Percentiles rank a stretch among this genome's conserved stretches.
Conservation (phyloP, 2,113 vertebrate genomes). For the Phodopus roborovskii region DNA sequence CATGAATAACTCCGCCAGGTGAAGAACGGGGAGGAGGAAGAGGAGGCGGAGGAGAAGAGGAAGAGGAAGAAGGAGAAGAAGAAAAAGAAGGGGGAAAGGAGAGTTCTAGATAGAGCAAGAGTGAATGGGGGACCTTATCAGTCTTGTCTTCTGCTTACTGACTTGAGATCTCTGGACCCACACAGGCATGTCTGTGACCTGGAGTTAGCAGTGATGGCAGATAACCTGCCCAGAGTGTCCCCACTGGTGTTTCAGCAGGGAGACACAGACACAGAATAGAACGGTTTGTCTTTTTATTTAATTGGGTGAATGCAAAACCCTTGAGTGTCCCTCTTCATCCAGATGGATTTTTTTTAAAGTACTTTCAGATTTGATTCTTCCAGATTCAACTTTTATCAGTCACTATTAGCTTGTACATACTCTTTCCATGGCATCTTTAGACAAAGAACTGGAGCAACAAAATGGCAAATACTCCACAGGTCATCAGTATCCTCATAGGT, state of each 20-base stretch:
- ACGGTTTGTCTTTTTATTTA: neutral
- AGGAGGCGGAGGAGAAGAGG: neutral
- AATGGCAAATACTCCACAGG: neutral
- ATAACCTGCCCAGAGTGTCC: neutral
- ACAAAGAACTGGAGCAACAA: neutral
- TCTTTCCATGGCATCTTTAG: neutral
- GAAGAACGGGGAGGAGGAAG: neutral
- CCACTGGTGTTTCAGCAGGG: neutral
- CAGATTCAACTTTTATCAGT: neutral
- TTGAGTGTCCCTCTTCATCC: neutral
- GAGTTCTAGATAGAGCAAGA: neutral
- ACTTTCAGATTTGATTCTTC: conserved; percentile 1
- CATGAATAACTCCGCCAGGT: neutral
- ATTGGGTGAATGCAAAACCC: neutral
- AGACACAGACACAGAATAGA: neutral
- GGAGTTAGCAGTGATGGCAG: neutral
- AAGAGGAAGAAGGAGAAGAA: neutral
- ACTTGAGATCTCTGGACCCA: neutral
- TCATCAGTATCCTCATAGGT: neutral
- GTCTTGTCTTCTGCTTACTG: neutral
- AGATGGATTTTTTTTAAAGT: neutral
- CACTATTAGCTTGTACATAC: neutral
- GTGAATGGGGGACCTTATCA: neutral
- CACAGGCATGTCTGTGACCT: neutral
- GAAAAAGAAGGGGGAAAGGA: no score